A percentile compares a stretch with the other conserved stretches of the same genome.
Conservation (phyloP, 2,797 vertebrate species). For the Pangasius macronema region DNA sequence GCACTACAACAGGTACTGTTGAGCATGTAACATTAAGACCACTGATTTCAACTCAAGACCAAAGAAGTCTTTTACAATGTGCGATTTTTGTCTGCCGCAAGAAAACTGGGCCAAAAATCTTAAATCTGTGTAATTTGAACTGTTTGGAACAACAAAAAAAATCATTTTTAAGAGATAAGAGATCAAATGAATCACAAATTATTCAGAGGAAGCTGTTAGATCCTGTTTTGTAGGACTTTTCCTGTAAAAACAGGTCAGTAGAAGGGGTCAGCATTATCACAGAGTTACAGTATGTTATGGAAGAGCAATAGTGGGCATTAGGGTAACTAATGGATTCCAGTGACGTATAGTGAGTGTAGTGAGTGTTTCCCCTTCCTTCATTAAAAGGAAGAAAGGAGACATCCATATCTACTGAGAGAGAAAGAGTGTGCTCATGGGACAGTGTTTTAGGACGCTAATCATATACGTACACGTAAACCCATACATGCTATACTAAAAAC, state of each 20-base stretch:
- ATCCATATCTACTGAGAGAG: conserved; percentile 18
- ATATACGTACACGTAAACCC: not conserved
- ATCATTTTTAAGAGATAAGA: no score
- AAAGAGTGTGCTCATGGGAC: conserved; percentile 19
- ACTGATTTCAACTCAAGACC: not conserved
- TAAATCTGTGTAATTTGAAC: not conserved
- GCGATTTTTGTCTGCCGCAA: not conserved
- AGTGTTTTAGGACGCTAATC: not conserved
- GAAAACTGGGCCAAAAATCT: not conserved
- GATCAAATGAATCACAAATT: not conserved
- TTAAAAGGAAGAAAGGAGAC: not conserved
- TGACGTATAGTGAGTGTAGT: not conserved
- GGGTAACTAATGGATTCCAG: conserved; percentile 20
- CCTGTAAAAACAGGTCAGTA: not conserved
- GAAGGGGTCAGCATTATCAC: not conserved
- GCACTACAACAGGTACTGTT: not conserved
- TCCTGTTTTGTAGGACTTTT: not conserved
- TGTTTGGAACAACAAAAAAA: not conserved
- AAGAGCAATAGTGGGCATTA: conserved; percentile 8
- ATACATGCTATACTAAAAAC: not conserved
- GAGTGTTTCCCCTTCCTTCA: not conserved
- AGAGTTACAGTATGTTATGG: not conserved
- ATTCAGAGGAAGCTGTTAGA: not conserved
- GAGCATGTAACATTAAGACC: not conserved
- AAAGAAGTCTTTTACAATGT: not conserved